Conservation (phyloP, 2,888 invertebrate species). For the Suillia variegata region DNA sequence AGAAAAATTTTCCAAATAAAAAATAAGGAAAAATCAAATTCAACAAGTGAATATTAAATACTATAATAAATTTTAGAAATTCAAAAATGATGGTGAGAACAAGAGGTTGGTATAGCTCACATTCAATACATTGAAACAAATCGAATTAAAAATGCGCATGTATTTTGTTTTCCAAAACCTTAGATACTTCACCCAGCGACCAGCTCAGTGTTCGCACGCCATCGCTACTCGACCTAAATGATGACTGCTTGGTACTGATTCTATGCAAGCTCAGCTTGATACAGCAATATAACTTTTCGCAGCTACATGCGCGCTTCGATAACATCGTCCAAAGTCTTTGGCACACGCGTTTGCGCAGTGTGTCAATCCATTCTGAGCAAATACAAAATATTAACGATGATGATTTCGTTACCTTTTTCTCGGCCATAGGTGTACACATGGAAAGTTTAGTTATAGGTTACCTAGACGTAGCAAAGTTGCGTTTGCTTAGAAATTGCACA, state of each 20-base stretch:
- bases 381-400: slow-evolving; percentile 17
- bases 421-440: slow-evolving; percentile 35
- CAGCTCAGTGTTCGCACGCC: not conserved
- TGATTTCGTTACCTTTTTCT: slow-evolving; percentile 38
- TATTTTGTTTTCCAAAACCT: no score
- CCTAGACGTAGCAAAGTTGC: slow-evolving; percentile 37
- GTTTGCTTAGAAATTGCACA: slow-evolving; percentile 31
- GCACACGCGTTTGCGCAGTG: slow-evolving; percentile 38
- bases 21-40: no score
- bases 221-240: slow-evolving; percentile 44
- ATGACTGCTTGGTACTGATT: slow-evolving; percentile 46
- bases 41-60: no score
- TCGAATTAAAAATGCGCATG: no score
- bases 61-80: no score
- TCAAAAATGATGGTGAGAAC: slow-evolving; percentile 28
- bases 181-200: no score
- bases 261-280: slow-evolving; percentile 36
- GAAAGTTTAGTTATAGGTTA: slow-evolving; percentile 36
- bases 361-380: slow-evolving; percentile 36
- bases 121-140: no score
- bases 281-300: slow-evolving; percentile 41
- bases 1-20: no score
- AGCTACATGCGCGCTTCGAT: slow-evolving; percentile 40
- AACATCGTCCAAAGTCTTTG: slow-evolving; percentile 39
- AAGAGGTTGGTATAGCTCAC: slow-evolving; percentile 26